Base-by-base conservation (phyloP, 2,797 vertebrate species). In the Valencia hispanica region DNA sequence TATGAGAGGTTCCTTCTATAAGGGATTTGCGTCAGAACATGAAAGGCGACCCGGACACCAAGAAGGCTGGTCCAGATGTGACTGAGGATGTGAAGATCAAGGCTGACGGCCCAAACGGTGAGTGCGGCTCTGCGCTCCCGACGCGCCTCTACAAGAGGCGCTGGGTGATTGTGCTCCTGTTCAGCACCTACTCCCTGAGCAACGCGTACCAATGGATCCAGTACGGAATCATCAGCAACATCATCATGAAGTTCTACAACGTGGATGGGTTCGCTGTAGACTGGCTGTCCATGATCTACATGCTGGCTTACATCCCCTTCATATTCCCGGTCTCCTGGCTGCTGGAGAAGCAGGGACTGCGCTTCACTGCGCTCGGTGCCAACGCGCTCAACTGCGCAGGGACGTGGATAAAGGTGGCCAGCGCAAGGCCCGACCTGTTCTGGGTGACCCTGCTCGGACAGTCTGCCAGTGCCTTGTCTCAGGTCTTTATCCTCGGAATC, bases 191-290 rank as follows among this genome's bases (percentile, higher is more conserved):
- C 87, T 98, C 97, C 1, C 94, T 98, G 87, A 94, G 96, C 85
- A 99, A 99, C 93, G 96, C 97, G 15, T 99, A 97, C 87, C 98
- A 99, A 70, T 99, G 98, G 98, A 98, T 99, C 93, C 97, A 99
- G 83, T 99, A 97, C 90, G 96, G 96, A 74, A 99, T 97, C 94
- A 96, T 99, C 93, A 96, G 93, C 95, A 97, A 96, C 87, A 92
- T 99, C 72, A 95, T 98, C 55, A 88, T 94, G 75, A 89, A 75
- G 87, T 99, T 98, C 93, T 99, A 99, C 93, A 68, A 11, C 6
- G 96, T 97, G 55, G 88, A 95, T 18, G 88, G 83, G 41, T 92
- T 96, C 85, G 86, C 95, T 50, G 90, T 98, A 45, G 96, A 99
- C 95, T 98, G 97, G 96, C 95, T 99, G 75, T 98, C 98, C 74